Conservation (phyloP, 2,113 vertebrate genomes). For the Odocoileus hemionus region DNA sequence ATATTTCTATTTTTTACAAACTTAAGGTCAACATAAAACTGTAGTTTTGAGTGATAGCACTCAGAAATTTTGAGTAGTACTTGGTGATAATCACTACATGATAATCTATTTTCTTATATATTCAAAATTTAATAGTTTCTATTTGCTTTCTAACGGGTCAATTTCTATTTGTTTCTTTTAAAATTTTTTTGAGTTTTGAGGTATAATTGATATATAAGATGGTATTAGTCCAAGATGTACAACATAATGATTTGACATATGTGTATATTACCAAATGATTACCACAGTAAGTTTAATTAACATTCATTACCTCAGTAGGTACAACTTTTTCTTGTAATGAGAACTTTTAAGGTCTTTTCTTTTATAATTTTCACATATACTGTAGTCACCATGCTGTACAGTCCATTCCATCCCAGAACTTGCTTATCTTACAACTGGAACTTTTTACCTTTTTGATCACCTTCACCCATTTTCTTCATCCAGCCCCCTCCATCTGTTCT, state of each 20-base stretch:
- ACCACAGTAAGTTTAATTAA: not conserved
- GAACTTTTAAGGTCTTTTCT: not conserved
- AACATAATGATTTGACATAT: not conserved
- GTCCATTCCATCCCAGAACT: not conserved
- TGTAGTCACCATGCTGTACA: not conserved
- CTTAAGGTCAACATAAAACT: not conserved
- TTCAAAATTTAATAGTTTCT: not conserved
- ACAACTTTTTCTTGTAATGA: not conserved
- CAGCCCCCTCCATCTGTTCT: not conserved
- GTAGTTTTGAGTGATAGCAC: not conserved
- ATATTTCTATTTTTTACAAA: not conserved
- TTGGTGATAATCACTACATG: not conserved
- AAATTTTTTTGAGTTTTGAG: not conserved
- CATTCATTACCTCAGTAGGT: not conserved
- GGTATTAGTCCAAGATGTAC: not conserved
- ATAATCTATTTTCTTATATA: not conserved
- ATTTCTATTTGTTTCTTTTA: not conserved
- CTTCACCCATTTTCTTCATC: not conserved
- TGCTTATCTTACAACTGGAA: not conserved
- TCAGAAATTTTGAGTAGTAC: slow-evolving; percentile 24
- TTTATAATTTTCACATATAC: not conserved
- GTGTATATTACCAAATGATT: not conserved
- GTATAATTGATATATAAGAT: not conserved
- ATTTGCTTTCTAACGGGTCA: not conserved
- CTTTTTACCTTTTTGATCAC: not conserved